Base-by-base conservation (phyloP, 92 coral and sea anemone genomes). In the Epizoanthus rinbou region DNA sequence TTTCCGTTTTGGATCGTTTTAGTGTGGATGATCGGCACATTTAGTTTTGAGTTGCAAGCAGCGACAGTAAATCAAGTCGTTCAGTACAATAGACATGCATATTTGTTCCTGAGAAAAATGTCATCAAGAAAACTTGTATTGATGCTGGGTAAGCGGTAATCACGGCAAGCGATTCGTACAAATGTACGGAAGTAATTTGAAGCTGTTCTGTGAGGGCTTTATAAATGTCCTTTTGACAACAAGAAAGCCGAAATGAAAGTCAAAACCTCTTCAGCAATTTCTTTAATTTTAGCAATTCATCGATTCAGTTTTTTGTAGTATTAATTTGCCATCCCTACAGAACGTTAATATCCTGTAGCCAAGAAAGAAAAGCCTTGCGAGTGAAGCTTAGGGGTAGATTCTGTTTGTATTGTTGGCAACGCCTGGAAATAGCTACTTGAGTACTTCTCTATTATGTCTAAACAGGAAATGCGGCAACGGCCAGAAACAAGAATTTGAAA, bases 391-490 rank as follows among this genome's bases (percentile, higher is more conserved):
- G 3, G 43, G 43, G 43, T 28, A 28, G 31, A 28, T 0, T 28
- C 31, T 28, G 31, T 25, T 65, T 65, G 45, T 65, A n/a, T 24
- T 31, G 45, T 65, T n/a, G 6, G 19, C 16, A 16, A 33, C 45
- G 7, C 21, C 10, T 19, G n/a, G 43, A 16, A 33, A 33, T 16
- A 25, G 37, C 68, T 63, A 63, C n/a, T n/a, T n/a, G n/a, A n/a
- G n/a, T n/a, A n/a, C 69, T 21, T 64, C 6, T 28, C 19, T 64
- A 64, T 64, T 64, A 3, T 28, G 39, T 18, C 19, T 15, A 31
- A 67, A 41, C 73, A 67, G 73, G 73, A 67, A 33, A 67, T 67
- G 33, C 43, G 28, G 14, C 4, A 31, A 67, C 73, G 47, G 19
- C 28, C 1, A 23, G 69, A 11, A 50, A 24, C 39, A 16, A 67